phyloP scores from a whole-genome alignment of 2,113 vertebrate genomes.

The Sylvia atricapilla region DNA sequence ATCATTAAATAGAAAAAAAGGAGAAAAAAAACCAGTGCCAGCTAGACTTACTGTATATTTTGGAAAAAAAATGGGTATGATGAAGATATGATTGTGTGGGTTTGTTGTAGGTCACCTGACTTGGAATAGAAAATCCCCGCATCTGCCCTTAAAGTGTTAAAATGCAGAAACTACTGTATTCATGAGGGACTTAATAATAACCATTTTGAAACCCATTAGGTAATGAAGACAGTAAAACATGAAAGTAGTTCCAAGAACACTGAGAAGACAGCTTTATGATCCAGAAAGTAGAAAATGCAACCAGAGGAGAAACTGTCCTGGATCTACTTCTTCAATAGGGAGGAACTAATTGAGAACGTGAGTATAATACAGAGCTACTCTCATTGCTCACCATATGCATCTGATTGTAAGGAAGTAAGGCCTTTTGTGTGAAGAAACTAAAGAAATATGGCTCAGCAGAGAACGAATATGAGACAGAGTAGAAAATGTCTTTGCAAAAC shows the following conservation, averaged over 20 bases:
- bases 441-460: neutral
- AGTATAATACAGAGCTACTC: conserved; percentile 19
- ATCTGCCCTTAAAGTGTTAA: neutral
- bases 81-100: neutral
- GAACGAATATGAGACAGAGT: neutral
- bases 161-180: neutral
- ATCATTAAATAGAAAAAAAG: neutral
- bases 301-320: conserved; percentile 43
- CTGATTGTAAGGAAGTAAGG: neutral
- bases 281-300: conserved; percentile 59
- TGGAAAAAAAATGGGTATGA: neutral
- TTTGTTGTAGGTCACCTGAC: neutral
- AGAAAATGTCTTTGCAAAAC: neutral
- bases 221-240: conserved; percentile 60
- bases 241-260: conserved; percentile 46
- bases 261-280: conserved; percentile 58
- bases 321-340: conserved; percentile 26
- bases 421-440: neutral
- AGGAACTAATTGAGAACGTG: conserved; percentile 53
- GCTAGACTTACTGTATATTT: neutral
- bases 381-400: neutral
- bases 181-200: conserved; percentile 48
- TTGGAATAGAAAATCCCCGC: neutral
- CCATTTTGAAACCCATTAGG: conserved; percentile 46
- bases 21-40: neutral